Base-by-base conservation (phyloP, 92 coral and sea anemone species). In the Anthopleura xanthogrammica region DNA sequence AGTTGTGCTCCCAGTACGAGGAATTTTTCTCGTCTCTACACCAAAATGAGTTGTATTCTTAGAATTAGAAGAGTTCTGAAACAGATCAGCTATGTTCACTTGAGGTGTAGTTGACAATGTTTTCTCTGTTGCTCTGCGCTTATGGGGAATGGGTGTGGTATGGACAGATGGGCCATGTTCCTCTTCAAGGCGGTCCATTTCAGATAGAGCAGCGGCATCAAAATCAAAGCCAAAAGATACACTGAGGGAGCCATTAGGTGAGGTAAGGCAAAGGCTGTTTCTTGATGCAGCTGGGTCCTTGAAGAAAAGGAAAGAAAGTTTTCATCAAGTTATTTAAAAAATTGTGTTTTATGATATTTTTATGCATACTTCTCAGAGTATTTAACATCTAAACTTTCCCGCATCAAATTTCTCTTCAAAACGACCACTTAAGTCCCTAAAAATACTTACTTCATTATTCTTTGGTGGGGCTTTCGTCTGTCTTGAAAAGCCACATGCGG, bases 181-280 rank as follows among this genome's bases (percentile, higher is more conserved):
- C 84, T 86, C 88, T 79, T 94, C 95, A 52, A 96, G 90, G 77
- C 89, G 85, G 75, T 97, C 99, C 77, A 97, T 90, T 76, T 91
- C 95, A 11, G 94, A 90, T 42, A 97, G 84, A 50, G 91, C 97
- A 29, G 94, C 95, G 7, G 94, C 95, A 82, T 96, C 99, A 90
- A 96, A 90, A 68, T 97, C 98, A 88, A 93, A 95, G 54, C 98
- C 98, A 90, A 91, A 91, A 46, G 98, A 97, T 77, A 95, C 60
- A 76, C 77, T 90, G 79, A 91, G 89, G 24, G 93, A 88, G 16
- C 83, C 78, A 70, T 80, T 46, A 17, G 87, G 90, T 3, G 92
- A 90, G 3, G 46, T 29, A 52, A 65, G 40, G 13, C 36, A 50
- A 22, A 24, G 80, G 29, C 86, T 81, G 23, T 24, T 50, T 75